A percentile compares a stretch with the other conserved stretches of the same genome.
These are phyloP conservation scores for Noctua pronuba DNA, from an alignment of 2,888 invertebrate genomes.

Conservation along the genomic window DNA sequence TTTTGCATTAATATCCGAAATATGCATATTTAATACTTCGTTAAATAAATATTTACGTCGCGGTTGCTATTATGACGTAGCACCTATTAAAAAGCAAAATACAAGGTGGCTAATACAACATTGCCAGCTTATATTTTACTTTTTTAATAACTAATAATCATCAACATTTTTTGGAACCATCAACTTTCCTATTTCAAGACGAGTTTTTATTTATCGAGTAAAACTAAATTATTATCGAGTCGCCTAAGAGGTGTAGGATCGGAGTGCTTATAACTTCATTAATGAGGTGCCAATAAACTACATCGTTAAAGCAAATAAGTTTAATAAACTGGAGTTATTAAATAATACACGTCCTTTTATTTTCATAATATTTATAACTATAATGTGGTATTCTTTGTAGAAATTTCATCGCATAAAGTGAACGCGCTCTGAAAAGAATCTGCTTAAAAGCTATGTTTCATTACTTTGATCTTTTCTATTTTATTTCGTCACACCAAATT, in stretches of 20 bases:
- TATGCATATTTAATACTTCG: background rate
- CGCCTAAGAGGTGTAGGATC: background rate
- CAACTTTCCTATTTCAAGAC: too few species aligned
- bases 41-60: background rate
- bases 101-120: too few species aligned
- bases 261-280: background rate
- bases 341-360: background rate
- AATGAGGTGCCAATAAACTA: background rate
- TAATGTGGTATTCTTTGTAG: background rate
- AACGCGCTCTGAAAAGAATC: slow-evolving; percentile 24
- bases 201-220: background rate
- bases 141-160: too few species aligned
- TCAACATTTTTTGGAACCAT: too few species aligned
- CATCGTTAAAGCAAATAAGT: background rate
- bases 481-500: slow-evolving; percentile 39
- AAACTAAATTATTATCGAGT: background rate
- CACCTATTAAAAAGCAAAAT: too few species aligned
- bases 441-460: slow-evolving; percentile 24
- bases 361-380: background rate
- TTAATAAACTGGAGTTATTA: background rate
- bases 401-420: slow-evolving; percentile 22
- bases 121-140: too few species aligned
- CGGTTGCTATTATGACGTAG: background rate
- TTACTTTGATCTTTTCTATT: slow-evolving; percentile 50
- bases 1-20: background rate